phyloP scores from a whole-genome alignment of 2,888 invertebrate species.

The Rhagonycha fulva region DNA sequence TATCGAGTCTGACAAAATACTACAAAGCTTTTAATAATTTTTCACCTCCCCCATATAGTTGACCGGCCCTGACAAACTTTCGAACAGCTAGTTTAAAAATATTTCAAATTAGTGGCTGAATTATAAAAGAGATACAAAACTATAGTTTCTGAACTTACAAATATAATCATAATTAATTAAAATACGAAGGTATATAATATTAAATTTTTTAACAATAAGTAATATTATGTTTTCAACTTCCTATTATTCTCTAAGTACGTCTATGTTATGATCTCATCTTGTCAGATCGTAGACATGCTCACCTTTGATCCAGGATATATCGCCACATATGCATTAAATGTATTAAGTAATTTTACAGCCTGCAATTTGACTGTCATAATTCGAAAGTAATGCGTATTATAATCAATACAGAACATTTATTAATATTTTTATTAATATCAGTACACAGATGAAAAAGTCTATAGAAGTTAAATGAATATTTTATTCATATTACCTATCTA shows the following conservation, averaged over 20 bases:
- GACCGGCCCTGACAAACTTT: not conserved
- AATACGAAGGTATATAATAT: not conserved
- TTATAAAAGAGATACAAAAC: not conserved
- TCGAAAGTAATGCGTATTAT: conserved; percentile 7
- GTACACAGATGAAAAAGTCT: not conserved
- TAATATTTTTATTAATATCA: not conserved
- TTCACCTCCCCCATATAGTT: too few species aligned
- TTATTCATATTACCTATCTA: not conserved
- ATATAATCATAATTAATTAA: not conserved
- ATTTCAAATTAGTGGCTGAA: not conserved
- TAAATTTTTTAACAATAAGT: not conserved
- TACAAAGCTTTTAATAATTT: too few species aligned
- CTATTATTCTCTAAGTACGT: conserved; percentile 3
- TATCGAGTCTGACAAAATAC: too few species aligned
- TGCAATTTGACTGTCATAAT: conserved; percentile 24
- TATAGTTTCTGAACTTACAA: not conserved
- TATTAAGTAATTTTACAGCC: conserved; percentile 26
- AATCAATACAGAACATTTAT: conserved; percentile 9
- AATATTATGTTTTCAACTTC: not conserved
- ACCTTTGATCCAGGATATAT: conserved; percentile 34
- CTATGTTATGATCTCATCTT: conserved; percentile 27
- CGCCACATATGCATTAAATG: conserved; percentile 19
- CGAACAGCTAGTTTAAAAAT: not conserved
- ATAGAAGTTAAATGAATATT: not conserved
- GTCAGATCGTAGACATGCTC: conserved; percentile 24